Percentiles rank a stretch among this genome's conserved stretches.
Evolutionary conservation across 53 echinoderm and acorn worm genomes (phyloP).

Genomic region (Stichopus horrens): DNA sequence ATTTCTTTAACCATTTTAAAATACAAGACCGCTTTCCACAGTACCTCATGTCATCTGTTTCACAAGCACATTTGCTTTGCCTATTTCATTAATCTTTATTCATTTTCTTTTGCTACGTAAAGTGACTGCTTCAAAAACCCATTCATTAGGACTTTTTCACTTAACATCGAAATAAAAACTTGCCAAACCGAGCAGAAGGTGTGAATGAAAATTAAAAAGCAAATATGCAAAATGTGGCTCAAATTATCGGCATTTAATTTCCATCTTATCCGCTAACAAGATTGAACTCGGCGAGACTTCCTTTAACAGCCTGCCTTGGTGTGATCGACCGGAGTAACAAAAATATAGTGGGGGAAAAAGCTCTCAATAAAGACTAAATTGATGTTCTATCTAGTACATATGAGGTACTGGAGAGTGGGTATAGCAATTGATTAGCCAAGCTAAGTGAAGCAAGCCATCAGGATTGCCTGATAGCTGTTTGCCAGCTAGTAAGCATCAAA

Average conservation of each 20-base stretch:
- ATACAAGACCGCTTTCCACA: too few species aligned
- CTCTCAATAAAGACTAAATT: conserved; percentile 42
- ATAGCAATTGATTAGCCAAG: conserved; percentile 32
- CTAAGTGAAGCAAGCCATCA: conserved; percentile 34
- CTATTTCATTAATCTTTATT: too few species aligned
- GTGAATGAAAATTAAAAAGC: neutral
- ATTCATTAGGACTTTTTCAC: too few species aligned
- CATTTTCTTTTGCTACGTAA: too few species aligned
- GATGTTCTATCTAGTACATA: conserved; percentile 17
- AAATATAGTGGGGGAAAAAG: conserved; percentile 1
- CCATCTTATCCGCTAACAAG: neutral
- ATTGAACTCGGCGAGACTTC: conserved; percentile 2
- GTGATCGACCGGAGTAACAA: conserved; percentile 21
- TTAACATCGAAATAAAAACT: too few species aligned
- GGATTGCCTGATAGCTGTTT: neutral
- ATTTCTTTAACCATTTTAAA: too few species aligned
- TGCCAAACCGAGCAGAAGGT: neutral
- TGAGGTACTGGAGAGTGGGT: neutral
- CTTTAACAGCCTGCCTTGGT: conserved; percentile 27
- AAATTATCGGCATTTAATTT: conserved; percentile 11
- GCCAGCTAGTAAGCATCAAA: neutral
- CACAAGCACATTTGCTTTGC: too few species aligned
- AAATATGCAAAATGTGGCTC: conserved; percentile 14
- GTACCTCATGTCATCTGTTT: too few species aligned
- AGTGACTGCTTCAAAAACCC: too few species aligned